phyloP scores from a whole-genome alignment of 2,888 invertebrate genomes.

The Cataglyphis albicans region DNA sequence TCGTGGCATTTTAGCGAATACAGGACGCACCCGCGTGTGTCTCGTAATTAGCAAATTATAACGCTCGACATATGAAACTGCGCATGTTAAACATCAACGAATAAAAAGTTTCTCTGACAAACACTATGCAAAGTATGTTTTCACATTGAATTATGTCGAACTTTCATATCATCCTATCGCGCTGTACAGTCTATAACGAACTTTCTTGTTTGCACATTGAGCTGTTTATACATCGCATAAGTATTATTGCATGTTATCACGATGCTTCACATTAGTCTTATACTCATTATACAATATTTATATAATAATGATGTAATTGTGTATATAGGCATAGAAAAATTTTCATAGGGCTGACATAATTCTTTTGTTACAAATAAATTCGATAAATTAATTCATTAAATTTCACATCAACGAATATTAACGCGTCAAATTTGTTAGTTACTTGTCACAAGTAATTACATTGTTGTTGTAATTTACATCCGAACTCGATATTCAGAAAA shows the following conservation, averaged over 20 bases:
- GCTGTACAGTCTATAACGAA: background rate
- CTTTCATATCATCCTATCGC: conserved; percentile 1
- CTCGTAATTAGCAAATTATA: conserved; percentile 51
- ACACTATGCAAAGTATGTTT: background rate
- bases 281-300: background rate
- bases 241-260: background rate
- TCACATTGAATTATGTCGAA: conserved; percentile 13
- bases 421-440: background rate
- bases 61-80: conserved; percentile 32
- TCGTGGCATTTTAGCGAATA: conserved; percentile 39
- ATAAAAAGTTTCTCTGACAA: conserved; percentile 26
- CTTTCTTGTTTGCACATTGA: background rate
- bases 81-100: conserved; percentile 22
- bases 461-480: background rate
- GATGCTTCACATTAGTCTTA: background rate
- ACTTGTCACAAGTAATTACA: background rate
- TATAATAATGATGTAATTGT: background rate
- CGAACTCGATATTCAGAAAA: background rate
- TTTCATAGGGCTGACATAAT: background rate
- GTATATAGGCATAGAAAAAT: background rate
- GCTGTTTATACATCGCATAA: background rate
- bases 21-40: conserved; percentile 29
- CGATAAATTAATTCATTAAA: background rate
- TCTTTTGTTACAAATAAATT: background rate
- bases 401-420: background rate